A percentile compares a stretch with the other conserved stretches of the same genome.
phyloP scores from a whole-genome alignment of 1,140 invertebrate genomes.

The Zaprionus lachaisei region DNA sequence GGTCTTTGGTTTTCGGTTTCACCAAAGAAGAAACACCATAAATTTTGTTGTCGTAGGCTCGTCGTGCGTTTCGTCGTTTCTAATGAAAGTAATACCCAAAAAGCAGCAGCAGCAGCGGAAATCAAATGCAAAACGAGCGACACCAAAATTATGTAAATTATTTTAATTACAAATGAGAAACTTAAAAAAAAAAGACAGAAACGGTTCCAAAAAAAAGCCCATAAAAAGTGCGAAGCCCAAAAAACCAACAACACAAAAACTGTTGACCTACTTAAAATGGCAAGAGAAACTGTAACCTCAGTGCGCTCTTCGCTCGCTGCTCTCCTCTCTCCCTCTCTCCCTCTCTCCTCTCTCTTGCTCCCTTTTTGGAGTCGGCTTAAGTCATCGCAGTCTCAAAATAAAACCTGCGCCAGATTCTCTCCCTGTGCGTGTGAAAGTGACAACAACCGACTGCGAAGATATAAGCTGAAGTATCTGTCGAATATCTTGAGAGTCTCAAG shows the following conservation, averaged over 20 bases:
- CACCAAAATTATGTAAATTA: conserved; percentile 83
- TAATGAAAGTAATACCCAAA: conserved; percentile 78
- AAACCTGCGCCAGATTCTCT: conserved; percentile 46
- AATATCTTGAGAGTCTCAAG: not conserved
- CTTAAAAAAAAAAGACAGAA: conserved; percentile 33
- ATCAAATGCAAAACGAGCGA: conserved; percentile 44
- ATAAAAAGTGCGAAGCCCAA: conserved; percentile 66
- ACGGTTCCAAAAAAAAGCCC: conserved; percentile 38
- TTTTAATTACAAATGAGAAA: conserved; percentile 83
- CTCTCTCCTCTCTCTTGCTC: not conserved
- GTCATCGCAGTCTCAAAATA: conserved; percentile 49
- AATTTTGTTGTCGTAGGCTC: conserved; percentile 79
- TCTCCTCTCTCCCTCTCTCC: not conserved
- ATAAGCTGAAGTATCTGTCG: conserved; percentile 10
- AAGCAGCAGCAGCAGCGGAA: conserved; percentile 21
- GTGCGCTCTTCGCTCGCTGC: not conserved
- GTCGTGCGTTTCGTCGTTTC: conserved; percentile 50
- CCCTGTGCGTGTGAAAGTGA: conserved; percentile 54
- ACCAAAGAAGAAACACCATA: conserved; percentile 56
- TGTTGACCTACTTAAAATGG: conserved; percentile 76
- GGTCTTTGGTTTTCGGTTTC: conserved; percentile 49
- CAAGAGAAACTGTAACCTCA: conserved; percentile 69
- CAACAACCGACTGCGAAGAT: conserved; percentile 23
- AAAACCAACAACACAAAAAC: conserved; percentile 19
- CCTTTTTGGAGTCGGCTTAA: conserved; percentile 24